Conservation (phyloP, 2,888 invertebrate species). For the Exephanes ischioxanthus region DNA sequence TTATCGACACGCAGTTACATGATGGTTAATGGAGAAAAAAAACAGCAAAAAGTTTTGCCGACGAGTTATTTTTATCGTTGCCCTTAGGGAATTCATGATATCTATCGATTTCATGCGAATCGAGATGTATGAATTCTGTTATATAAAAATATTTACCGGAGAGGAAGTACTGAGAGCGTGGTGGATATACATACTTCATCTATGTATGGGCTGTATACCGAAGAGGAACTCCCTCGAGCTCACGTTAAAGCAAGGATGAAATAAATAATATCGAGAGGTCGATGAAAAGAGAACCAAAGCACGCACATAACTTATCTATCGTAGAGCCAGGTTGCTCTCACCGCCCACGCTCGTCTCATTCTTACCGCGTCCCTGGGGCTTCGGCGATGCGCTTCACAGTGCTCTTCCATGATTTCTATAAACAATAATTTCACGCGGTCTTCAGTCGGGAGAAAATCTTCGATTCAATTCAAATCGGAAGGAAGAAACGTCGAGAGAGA, state of each 20-base stretch:
- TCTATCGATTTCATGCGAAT: neutral
- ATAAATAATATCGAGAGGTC: constrained; percentile 11
- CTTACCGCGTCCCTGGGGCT: neutral
- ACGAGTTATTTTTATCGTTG: neutral
- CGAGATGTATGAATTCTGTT: neutral
- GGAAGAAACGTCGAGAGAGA: no score
- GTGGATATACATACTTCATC: neutral
- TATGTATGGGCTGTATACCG: neutral
- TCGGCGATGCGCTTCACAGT: neutral
- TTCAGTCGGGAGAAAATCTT: neutral
- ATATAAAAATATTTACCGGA: neutral
- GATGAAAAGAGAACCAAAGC: constrained; percentile 29
- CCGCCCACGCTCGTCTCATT: neutral
- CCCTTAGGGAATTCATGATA: neutral
- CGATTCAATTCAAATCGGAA: neutral
- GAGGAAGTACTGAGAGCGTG: neutral
- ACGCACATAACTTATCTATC: constrained; percentile 4
- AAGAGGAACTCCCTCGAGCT: neutral
- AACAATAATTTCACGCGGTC: neutral
- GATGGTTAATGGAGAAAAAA: neutral
- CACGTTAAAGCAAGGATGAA: neutral
- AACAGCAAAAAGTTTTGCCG: neutral
- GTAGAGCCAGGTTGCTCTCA: neutral
- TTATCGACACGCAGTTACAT: neutral
- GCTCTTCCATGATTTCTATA: neutral